Conservation (phyloP, 2,888 invertebrate species). For the Thysanoteuthis rhombus region DNA sequence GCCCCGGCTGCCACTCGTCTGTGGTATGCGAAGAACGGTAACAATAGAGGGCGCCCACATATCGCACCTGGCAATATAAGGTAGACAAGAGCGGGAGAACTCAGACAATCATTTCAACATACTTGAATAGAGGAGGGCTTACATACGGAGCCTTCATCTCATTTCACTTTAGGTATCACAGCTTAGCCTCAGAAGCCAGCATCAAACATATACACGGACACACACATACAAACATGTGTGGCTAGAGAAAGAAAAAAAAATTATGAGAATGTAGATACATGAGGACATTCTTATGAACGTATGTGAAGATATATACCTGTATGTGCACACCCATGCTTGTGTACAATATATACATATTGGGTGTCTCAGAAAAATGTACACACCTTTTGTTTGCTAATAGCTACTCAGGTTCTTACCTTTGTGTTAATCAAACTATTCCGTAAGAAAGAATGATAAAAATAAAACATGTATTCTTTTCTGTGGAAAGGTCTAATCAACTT, state of each 20-base stretch:
- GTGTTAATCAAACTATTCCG: no score
- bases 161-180: neutral
- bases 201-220: neutral
- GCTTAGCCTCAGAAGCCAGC: neutral
- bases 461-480: no score
- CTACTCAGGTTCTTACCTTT: no score
- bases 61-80: conserved; percentile 12
- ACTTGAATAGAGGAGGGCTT: neutral
- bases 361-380: no score
- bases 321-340: no score
- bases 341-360: no score
- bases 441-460: no score
- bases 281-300: neutral
- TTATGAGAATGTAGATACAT: neutral
- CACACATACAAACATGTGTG: neutral
- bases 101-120: neutral
- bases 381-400: no score
- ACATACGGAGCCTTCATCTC: neutral
- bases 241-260: no score
- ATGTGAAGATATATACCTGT: neutral
- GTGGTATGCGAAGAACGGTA: neutral
- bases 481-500: no score
- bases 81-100: neutral
- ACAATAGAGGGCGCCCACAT: conserved; percentile 12
- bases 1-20: neutral